These are phyloP conservation scores for Ellobium chinense DNA, from an alignment of 2,888 invertebrate genomes.

Conservation along the genomic window DNA sequence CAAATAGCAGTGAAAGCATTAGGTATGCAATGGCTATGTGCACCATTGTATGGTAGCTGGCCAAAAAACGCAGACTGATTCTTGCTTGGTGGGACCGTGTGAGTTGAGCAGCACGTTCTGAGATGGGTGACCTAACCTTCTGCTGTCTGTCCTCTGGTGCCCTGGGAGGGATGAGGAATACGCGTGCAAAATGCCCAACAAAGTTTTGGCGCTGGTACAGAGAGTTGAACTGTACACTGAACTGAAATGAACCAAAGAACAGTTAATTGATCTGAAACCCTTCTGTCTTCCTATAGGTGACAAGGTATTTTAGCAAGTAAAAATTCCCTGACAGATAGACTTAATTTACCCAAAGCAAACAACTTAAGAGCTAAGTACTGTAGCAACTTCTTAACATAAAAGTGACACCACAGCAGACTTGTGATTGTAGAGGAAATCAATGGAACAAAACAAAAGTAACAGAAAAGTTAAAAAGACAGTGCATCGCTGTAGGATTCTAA, in stretches of 20 bases:
- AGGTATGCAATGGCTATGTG: conserved; percentile 81
- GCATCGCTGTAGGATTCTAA: too few species aligned
- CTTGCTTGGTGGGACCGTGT: conserved; percentile 61
- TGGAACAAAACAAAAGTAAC: too few species aligned
- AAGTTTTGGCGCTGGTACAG: conserved; percentile 81
- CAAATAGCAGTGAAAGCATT: conserved; percentile 56
- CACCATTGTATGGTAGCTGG: conserved; percentile 83
- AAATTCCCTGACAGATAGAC: too few species aligned
- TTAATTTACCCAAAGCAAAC: too few species aligned
- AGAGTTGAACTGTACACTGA: conserved; percentile 83
- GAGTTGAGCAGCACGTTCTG: conserved; percentile 47
- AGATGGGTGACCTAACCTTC: conserved; percentile 58
- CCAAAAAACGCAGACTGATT: conserved; percentile 82
- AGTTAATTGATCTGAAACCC: conserved; percentile 86
- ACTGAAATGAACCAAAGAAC: conserved; percentile 84
- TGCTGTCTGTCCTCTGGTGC: conserved; percentile 77
- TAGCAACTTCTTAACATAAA: too few species aligned
- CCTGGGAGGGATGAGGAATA: conserved; percentile 65
- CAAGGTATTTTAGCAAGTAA: too few species aligned
- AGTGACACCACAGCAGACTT: too few species aligned
- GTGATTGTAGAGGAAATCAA: too few species aligned
- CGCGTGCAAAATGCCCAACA: conserved; percentile 64
- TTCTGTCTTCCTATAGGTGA: too few species aligned
- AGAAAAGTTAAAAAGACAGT: too few species aligned
- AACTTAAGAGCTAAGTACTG: too few species aligned